Conservation (phyloP, 1,140 invertebrate species). For the Bombus waltoni region DNA sequence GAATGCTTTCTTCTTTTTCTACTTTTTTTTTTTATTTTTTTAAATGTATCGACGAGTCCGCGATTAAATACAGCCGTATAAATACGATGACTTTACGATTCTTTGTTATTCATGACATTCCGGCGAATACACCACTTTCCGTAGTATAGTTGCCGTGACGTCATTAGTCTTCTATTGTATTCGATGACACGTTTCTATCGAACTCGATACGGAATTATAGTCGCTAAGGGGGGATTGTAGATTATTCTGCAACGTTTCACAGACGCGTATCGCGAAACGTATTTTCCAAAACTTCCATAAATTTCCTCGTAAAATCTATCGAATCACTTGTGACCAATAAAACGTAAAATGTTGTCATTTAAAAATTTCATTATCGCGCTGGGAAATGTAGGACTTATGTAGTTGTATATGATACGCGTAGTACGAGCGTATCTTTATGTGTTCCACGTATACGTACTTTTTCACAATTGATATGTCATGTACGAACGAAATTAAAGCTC, state of each 20-base stretch:
- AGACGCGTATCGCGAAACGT: neutral
- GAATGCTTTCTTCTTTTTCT: neutral
- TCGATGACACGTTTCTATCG: conserved; percentile 48
- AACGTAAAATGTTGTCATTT: neutral
- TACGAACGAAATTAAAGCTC: neutral
- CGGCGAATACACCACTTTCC: conserved; percentile 40
- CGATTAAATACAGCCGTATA: conserved; percentile 40
- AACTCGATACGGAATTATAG: conserved; percentile 46
- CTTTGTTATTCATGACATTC: conserved; percentile 53
- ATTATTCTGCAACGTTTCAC: neutral
- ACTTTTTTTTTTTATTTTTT: neutral
- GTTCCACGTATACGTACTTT: neutral
- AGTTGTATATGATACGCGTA: neutral
- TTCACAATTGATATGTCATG: neutral
- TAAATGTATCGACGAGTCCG: neutral
- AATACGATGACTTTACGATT: conserved; percentile 53
- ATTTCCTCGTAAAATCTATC: neutral
- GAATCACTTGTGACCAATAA: neutral
- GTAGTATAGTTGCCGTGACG: conserved; percentile 38
- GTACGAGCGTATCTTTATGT: neutral
- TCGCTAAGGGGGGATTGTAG: conserved; percentile 20
- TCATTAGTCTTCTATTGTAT: conserved; percentile 52
- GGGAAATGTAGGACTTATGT: neutral
- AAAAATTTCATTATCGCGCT: neutral
- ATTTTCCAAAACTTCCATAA: neutral